phyloP scores from a whole-genome alignment of 1,140 invertebrate genomes.

The Pemphigus obesinymphae region DNA sequence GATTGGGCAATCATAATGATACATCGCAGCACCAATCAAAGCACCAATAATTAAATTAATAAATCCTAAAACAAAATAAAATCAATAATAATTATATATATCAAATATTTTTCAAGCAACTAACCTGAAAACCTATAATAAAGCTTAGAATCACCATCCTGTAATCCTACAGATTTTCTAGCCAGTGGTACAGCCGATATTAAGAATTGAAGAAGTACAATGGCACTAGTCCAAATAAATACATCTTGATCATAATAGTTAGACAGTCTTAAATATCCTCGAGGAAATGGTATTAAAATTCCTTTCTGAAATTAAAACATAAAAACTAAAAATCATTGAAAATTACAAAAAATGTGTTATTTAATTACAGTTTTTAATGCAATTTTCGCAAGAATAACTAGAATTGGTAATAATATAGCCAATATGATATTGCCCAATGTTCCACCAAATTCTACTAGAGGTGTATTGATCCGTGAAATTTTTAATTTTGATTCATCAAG shows the following conservation, averaged over 20 bases:
- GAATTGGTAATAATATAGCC: not conserved
- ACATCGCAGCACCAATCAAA: not conserved
- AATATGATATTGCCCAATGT: not conserved
- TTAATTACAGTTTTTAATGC: conserved; percentile 8
- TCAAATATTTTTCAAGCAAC: not conserved
- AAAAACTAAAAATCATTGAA: not conserved
- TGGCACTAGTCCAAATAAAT: not conserved
- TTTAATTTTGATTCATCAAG: not conserved
- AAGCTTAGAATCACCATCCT: not conserved
- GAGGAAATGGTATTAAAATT: conserved; percentile 26
- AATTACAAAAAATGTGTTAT: not conserved
- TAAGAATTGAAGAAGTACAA: not conserved
- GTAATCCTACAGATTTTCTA: not conserved
- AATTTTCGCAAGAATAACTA: not conserved
- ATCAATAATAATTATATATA: too few species aligned
- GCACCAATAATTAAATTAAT: not conserved
- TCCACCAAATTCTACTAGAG: not conserved
- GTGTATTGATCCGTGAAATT: not conserved
- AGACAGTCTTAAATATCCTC: not conserved
- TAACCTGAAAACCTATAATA: conserved; percentile 10
- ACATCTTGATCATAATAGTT: conserved; percentile 30
- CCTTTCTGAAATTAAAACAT: not conserved
- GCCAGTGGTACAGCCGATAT: conserved; percentile 6
- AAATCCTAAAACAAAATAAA: not conserved
- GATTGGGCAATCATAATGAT: not conserved